Conservation (phyloP, 2,113 vertebrate genomes). For the Lates calcarifer region DNA sequence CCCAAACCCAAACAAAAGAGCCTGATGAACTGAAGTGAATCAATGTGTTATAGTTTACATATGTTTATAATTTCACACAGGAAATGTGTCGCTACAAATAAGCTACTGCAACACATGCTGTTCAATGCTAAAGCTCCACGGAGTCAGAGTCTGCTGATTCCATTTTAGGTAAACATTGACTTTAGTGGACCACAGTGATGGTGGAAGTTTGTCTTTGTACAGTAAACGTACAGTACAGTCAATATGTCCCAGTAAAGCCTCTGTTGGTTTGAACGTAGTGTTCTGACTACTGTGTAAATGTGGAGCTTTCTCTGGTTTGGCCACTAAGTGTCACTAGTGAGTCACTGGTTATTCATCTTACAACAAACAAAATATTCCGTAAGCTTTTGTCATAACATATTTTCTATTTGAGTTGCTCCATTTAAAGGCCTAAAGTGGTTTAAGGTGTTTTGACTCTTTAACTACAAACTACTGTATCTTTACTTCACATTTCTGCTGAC, state of each 20-base stretch:
- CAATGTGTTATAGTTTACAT: not conserved
- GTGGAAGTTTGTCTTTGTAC: conserved; percentile 62
- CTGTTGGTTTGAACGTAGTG: conserved; percentile 31
- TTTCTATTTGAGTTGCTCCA: not conserved
- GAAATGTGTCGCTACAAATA: not conserved
- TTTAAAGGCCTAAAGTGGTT: not conserved
- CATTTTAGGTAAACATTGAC: conserved; percentile 9
- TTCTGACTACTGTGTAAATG: conserved; percentile 49
- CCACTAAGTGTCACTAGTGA: conserved; percentile 57
- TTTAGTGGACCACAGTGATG: conserved; percentile 45
- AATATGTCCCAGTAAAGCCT: conserved; percentile 47
- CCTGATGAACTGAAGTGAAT: not conserved
- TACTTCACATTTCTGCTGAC: not conserved
- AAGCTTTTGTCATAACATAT: not conserved
- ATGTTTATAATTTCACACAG: conserved; percentile 1
- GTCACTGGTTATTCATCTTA: conserved; percentile 35
- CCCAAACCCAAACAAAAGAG: not conserved
- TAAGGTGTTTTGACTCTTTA: not conserved
- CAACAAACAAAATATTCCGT: not conserved
- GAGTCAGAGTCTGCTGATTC: not conserved
- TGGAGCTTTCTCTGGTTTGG: conserved; percentile 52
- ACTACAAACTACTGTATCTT: not conserved
- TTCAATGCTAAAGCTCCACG: conserved; percentile 2
- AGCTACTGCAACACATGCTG: not conserved
- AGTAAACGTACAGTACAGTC: conserved; percentile 58